A percentile compares a stretch with the other conserved stretches of the same genome.
phyloP scores from a whole-genome alignment of 2,888 invertebrate genomes.

The Pherbina coryleti region DNA sequence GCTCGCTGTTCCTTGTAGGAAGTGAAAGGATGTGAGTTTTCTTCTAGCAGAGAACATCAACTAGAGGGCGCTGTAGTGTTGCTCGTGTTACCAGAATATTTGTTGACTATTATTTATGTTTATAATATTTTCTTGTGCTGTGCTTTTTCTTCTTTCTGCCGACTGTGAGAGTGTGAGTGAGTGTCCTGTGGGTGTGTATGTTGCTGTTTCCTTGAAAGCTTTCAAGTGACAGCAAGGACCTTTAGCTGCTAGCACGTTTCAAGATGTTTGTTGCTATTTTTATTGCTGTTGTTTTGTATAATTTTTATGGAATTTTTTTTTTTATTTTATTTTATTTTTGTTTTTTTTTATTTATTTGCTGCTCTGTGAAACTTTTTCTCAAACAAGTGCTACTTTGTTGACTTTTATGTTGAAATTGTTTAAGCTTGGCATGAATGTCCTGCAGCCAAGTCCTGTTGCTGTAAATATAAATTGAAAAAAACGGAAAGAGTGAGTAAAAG shows the following conservation, averaged over 20 bases:
- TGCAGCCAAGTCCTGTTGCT: slow-evolving; percentile 33
- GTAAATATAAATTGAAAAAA: slow-evolving; percentile 33
- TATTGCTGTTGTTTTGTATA: not conserved
- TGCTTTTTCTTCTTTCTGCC: not conserved
- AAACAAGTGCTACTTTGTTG: slow-evolving; percentile 36
- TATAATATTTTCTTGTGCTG: slow-evolving; percentile 44
- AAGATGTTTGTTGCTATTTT: not conserved
- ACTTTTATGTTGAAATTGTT: slow-evolving; percentile 40
- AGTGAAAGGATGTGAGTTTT: not conserved
- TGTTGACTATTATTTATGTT: slow-evolving; percentile 51
- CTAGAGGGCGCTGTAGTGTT: slow-evolving; percentile 30
- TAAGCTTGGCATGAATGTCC: slow-evolving; percentile 13
- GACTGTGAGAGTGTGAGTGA: not conserved
- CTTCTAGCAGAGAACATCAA: not conserved
- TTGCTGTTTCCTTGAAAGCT: slow-evolving; percentile 22
- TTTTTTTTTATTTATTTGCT: not conserved
- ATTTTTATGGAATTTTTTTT: not conserved
- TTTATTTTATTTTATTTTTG: not conserved
- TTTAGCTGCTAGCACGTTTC: slow-evolving; percentile 22
- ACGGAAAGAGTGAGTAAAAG: not conserved
- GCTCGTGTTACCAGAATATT: slow-evolving; percentile 42
- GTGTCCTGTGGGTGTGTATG: not conserved
- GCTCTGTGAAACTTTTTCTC: not conserved
- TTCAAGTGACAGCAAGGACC: slow-evolving; percentile 30
- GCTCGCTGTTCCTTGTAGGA: not conserved